These are phyloP conservation scores for Drosophila eohydei DNA, from an alignment of 2,888 invertebrate species.

Conservation along the genomic window DNA sequence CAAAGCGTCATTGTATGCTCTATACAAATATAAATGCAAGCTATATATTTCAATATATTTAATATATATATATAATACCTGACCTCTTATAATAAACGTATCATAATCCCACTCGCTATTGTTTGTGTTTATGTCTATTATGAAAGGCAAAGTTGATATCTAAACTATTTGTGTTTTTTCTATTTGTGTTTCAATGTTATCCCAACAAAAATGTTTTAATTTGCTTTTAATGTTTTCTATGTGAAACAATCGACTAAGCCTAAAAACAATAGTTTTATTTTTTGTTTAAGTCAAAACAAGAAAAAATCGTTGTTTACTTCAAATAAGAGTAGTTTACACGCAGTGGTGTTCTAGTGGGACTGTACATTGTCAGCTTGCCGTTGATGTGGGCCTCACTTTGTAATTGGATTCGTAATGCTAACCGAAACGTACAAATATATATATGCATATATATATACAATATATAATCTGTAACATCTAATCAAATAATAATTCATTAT, in stretches of 20 bases:
- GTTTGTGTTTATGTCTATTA: constrained; percentile 70
- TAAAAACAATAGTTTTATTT: constrained; percentile 27
- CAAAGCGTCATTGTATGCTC: constrained; percentile 4
- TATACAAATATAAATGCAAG: constrained; percentile 6
- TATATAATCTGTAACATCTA: constrained; percentile 54
- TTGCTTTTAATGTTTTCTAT: constrained; percentile 65
- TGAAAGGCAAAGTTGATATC: constrained; percentile 41
- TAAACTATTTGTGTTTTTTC: constrained; percentile 50
- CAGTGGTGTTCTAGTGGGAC: constrained; percentile 85
- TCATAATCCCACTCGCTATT: constrained; percentile 78
- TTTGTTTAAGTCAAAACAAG: constrained; percentile 32
- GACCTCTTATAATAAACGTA: constrained; percentile 37
- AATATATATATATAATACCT: constrained; percentile 23
- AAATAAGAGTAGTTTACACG: constrained; percentile 85
- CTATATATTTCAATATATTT: background rate
- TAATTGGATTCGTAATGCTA: constrained; percentile 79
- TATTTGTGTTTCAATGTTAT: constrained; percentile 63
- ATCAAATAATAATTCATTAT: constrained; percentile 46
- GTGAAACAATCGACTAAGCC: constrained; percentile 50
- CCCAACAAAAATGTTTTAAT: constrained; percentile 46
- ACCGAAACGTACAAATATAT: constrained; percentile 55
- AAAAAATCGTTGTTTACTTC: constrained; percentile 81
- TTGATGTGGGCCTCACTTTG: constrained; percentile 88
- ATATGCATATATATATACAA: constrained; percentile 3
- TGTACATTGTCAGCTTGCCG: constrained; percentile 88